These are phyloP conservation scores for Aurelia sp. DNA, from an alignment of 30 jellyfish, hydroid and myxozoan genomes.

Conservation along the genomic window DNA sequence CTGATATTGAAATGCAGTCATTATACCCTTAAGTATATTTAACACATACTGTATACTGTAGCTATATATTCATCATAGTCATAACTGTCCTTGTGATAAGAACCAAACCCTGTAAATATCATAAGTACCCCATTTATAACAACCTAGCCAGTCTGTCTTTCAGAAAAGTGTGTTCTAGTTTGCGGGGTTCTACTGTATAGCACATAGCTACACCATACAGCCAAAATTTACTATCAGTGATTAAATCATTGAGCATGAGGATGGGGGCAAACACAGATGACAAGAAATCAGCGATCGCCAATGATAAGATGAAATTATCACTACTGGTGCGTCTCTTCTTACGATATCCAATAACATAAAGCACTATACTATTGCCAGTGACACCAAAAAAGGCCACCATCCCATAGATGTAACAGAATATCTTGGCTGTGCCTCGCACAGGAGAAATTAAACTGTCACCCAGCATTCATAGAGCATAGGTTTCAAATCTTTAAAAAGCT, in stretches of 20 bases:
- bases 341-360: conserved; percentile 52
- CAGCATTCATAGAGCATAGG: neutral
- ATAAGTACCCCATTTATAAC: too few relatives aligned
- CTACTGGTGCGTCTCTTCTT: conserved; percentile 46
- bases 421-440: conserved; percentile 19
- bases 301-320: conserved; percentile 40
- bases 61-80: too few relatives aligned
- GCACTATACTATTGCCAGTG: conserved; percentile 56
- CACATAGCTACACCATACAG: conserved; percentile 53
- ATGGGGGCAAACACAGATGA: conserved; percentile 46
- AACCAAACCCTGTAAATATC: too few relatives aligned
- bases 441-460: neutral
- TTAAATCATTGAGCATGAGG: conserved; percentile 30
- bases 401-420: conserved; percentile 22
- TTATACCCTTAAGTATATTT: too few relatives aligned
- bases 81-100: too few relatives aligned
- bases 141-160: too few relatives aligned
- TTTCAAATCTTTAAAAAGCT: too few relatives aligned
- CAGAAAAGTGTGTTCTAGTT: too few relatives aligned
- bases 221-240: conserved; percentile 32
- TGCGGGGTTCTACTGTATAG: too few relatives aligned
- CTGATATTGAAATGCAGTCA: too few relatives aligned
- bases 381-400: conserved; percentile 32
- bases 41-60: too few relatives aligned
- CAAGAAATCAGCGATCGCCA: conserved; percentile 55